Evolutionary conservation across 2,888 invertebrate genomes (phyloP), one percentile per base, ranked within the genome.

Genomic region (Mermis nigrescens): DNA sequence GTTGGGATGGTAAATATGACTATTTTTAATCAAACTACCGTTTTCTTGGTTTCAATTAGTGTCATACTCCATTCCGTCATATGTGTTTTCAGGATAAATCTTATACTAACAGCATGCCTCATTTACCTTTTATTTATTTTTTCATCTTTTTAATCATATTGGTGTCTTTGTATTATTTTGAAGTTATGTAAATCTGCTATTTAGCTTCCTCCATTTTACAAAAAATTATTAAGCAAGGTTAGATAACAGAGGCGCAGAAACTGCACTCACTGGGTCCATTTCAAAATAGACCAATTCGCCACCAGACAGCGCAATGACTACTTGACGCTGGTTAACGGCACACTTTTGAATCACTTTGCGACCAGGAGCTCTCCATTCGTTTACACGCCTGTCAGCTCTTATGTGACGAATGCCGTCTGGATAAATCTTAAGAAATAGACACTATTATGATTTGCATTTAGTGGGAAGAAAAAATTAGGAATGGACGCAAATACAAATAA

Each of bases 331-430:
- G 77, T 98, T 99, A 24, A 99, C 90, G 0, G 98, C 95, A 76
- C 95, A 98, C 74, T 89, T 89, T 0, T 90, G 86, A 61, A 99
- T 98, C 0, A 85, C 86, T 69, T 92, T 90, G 74, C 94, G 94
- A 27, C 91, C 92, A 0, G 94, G 94, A 0, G 91, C 89, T 73
- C 94, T 91, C 98, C 98, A 99, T 75, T 98, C 95, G 69, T 95
- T 95, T 1, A 98, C 92, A 74, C 95, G 82, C 73, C 92, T 91
- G 75, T 98, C 95, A 0, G 94, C 86, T 60, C 94, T 82, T 70
- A 99, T 99, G 73, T 98, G 98, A 63, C 95, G 82, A 70, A 98
- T 95, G 58, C 98, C 98, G 73, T 94, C 94, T 0, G 95, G 94
- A 76, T 98, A 98, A 19, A 95, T 82, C 83, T 84, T 69, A 51